A percentile compares a stretch with the other conserved stretches of the same genome.
These are phyloP conservation scores for Dryococelus australis DNA, from an alignment of 2,888 invertebrate species.

Conservation along the genomic window DNA sequence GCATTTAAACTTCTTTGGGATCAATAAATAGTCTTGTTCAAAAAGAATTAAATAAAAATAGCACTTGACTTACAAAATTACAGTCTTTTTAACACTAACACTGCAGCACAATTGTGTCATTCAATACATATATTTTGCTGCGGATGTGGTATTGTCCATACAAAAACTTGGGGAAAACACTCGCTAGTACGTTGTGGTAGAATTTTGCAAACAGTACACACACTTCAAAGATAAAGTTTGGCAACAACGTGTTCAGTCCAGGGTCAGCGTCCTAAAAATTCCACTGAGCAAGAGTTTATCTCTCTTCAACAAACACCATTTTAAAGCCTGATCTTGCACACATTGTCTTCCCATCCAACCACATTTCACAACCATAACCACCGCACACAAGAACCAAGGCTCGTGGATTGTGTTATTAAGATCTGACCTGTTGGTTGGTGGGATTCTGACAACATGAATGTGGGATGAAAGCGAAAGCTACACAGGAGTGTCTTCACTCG, in stretches of 20 bases:
- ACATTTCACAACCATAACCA: too few relatives aligned
- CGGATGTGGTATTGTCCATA: not conserved
- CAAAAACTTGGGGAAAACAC: not conserved
- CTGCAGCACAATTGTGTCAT: not conserved
- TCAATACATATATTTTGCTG: not conserved
- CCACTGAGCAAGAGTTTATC: too few relatives aligned
- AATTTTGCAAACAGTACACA: not conserved
- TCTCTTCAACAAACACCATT: too few relatives aligned
- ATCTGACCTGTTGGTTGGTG: too few relatives aligned
- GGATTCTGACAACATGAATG: too few relatives aligned
- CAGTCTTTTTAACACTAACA: not conserved
- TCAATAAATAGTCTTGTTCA: not conserved
- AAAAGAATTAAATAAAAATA: not conserved
- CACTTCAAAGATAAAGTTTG: not conserved
- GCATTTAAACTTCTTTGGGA: not conserved
- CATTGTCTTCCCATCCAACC: too few relatives aligned
- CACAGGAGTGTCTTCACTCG: constrained; percentile 29
- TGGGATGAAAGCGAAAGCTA: too few relatives aligned
- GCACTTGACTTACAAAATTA: not conserved
- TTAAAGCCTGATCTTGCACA: too few relatives aligned
- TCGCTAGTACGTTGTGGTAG: not conserved
- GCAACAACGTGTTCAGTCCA: too few relatives aligned
- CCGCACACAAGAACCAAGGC: too few relatives aligned
- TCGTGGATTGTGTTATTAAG: too few relatives aligned
- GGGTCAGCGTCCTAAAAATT: too few relatives aligned